Percentiles rank a stretch among this genome's conserved stretches.
phyloP scores from a whole-genome alignment of 2,113 vertebrate species.

The Pseudolaguvia tuberculata region DNA sequence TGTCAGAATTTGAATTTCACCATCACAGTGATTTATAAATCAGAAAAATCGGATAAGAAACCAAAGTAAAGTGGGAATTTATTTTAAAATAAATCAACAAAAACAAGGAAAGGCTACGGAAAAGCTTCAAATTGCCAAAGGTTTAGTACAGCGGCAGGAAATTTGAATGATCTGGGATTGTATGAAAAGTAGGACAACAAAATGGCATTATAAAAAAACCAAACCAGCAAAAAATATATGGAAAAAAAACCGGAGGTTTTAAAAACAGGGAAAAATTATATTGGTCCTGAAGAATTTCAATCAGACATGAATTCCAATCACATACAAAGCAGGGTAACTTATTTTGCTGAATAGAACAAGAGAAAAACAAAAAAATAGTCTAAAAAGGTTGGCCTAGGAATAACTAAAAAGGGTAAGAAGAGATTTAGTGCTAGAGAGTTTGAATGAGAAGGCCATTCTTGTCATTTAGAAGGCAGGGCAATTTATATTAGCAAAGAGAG shows the following conservation, averaged over 20 bases:
- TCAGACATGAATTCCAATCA: conserved; percentile 21
- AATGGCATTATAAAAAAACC: neutral
- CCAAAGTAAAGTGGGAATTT: neutral
- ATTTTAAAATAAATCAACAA: neutral
- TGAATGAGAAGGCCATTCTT: conserved; percentile 33
- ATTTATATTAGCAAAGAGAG: conserved; percentile 17
- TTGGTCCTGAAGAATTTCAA: conserved; percentile 20
- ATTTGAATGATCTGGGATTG: conserved; percentile 4
- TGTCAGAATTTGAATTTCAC: conserved; percentile 12
- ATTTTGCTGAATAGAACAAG: conserved; percentile 15
- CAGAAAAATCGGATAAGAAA: neutral
- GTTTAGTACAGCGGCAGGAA: conserved; percentile 1
- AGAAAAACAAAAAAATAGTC: neutral
- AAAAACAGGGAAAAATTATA: conserved; percentile 18
- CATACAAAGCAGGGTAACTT: conserved; percentile 27
- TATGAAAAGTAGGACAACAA: conserved; percentile 19
- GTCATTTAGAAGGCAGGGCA: conserved; percentile 29
- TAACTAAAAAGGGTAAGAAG: conserved; percentile 34
- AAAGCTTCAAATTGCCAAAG: neutral
- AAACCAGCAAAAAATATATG: neutral
- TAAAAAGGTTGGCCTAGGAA: conserved; percentile 32
- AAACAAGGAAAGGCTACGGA: neutral
- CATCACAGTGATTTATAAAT: neutral
- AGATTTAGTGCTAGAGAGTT: conserved; percentile 24
- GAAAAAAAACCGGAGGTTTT: too few relatives aligned